Conservation (phyloP, 2,113 vertebrate genomes). For the Tragelaphus imberbis region DNA sequence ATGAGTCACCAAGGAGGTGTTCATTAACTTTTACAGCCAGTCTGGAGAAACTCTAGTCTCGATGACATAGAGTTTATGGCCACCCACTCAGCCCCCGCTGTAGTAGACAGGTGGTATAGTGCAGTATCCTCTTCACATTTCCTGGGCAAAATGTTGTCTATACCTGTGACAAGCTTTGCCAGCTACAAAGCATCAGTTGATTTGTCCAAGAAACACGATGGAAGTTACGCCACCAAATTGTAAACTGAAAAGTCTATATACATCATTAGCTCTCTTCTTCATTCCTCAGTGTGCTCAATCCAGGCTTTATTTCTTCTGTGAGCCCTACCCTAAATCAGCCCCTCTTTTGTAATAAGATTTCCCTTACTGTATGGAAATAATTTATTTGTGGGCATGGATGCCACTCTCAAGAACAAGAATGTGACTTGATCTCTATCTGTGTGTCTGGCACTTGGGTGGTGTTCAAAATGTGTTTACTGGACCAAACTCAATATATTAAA, state of each 20-base stretch:
- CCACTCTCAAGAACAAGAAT: not conserved
- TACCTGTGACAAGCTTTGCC: not conserved
- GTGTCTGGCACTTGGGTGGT: not conserved
- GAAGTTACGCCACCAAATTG: not conserved
- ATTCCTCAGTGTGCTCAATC: not conserved
- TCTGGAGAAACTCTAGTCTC: not conserved
- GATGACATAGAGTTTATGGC: not conserved
- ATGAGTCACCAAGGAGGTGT: slow-evolving; percentile 9
- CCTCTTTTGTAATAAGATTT: not conserved
- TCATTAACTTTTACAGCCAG: slow-evolving; percentile 46
- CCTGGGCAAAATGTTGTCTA: not conserved
- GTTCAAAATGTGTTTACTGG: not conserved
- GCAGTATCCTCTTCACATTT: not conserved
- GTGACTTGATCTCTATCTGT: not conserved
- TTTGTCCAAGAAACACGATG: not conserved
- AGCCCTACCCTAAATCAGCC: not conserved
- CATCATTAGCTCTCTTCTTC: not conserved
- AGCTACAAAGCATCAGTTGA: not conserved
- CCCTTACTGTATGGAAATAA: not conserved
- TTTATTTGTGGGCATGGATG: not conserved
- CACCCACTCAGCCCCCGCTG: not conserved
- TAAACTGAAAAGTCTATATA: not conserved
- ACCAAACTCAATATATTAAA: not conserved
- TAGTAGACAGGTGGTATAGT: not conserved
- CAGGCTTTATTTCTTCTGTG: not conserved